Conservation (phyloP, 1,140 invertebrate species). For the Solenopsis invicta region DNA sequence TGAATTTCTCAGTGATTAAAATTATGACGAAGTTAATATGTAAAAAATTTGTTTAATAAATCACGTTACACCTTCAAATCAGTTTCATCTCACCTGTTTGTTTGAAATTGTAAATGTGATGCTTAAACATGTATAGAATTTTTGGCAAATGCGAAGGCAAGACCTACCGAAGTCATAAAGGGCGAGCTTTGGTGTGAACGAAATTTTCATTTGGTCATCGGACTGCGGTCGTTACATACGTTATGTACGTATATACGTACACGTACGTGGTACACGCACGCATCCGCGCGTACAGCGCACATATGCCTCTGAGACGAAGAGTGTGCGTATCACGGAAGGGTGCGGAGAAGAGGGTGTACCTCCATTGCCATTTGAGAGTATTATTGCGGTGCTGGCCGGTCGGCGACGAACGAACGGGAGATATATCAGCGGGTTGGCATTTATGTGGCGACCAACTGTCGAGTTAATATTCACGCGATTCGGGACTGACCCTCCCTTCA, state of each 20-base stretch:
- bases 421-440: slow-evolving; percentile 80
- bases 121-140: slow-evolving; percentile 42
- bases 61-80: neutral
- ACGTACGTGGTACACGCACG: slow-evolving; percentile 29
- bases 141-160: slow-evolving; percentile 31
- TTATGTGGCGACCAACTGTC: slow-evolving; percentile 82
- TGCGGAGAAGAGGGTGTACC: slow-evolving; percentile 44
- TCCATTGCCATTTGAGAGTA: slow-evolving; percentile 70
- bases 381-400: slow-evolving; percentile 72
- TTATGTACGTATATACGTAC: slow-evolving; percentile 1
- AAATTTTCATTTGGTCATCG: slow-evolving; percentile 74
- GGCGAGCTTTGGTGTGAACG: slow-evolving; percentile 37
- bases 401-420: slow-evolving; percentile 37
- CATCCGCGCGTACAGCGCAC: slow-evolving; percentile 13
- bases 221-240: slow-evolving; percentile 14
- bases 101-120: neutral
- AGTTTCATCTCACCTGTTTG: neutral
- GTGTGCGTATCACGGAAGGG: slow-evolving; percentile 64
- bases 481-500: slow-evolving; percentile 41
- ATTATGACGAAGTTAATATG: neutral
- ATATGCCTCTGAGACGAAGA: slow-evolving; percentile 7
- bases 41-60: neutral
- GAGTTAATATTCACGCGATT: slow-evolving; percentile 81
- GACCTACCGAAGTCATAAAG: slow-evolving; percentile 66
- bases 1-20: neutral